These are phyloP conservation scores for Myotis myotis DNA, from an alignment of 2,797 vertebrate species.

Conservation along the genomic window DNA sequence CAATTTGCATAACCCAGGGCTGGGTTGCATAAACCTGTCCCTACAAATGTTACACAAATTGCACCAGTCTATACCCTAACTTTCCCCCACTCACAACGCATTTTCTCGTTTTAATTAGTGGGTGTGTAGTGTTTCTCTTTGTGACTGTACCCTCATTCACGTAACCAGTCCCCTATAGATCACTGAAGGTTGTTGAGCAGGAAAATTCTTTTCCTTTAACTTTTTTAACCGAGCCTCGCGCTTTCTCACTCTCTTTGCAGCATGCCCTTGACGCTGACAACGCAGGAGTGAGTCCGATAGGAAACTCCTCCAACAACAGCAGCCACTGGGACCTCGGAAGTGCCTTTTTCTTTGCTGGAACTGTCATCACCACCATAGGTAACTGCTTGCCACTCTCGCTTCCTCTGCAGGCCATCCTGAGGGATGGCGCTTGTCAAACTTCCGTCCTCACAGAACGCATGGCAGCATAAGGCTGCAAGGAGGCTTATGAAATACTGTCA, in stretches of 20 bases:
- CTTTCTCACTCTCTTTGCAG: conserved; percentile 83
- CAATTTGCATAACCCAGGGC: background rate
- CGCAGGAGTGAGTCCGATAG: conserved; percentile 95
- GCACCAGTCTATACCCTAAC: too few relatives aligned
- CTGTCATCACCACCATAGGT: conserved; percentile 99
- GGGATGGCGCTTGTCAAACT: background rate
- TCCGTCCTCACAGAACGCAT: background rate
- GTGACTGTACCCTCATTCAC: background rate
- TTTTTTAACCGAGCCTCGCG: background rate
- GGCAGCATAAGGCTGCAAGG: background rate
- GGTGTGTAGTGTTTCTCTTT: background rate
- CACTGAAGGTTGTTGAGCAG: background rate
- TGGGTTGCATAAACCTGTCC: background rate
- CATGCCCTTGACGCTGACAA: conserved; percentile 94
- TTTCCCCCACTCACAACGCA: background rate
- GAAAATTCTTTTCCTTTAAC: background rate
- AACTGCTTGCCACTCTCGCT: conserved; percentile 53
- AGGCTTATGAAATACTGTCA: background rate
- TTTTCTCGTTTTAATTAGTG: background rate
- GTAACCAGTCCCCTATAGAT: background rate
- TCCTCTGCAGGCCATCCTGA: background rate
- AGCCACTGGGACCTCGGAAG: conserved; percentile 98
- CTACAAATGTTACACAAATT: background rate
- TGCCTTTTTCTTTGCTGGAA: conserved; percentile 99
- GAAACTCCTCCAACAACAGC: conserved; percentile 91